Evolutionary conservation across 1,140 invertebrate species (phyloP).

Genomic region (Cylas formicarius): DNA sequence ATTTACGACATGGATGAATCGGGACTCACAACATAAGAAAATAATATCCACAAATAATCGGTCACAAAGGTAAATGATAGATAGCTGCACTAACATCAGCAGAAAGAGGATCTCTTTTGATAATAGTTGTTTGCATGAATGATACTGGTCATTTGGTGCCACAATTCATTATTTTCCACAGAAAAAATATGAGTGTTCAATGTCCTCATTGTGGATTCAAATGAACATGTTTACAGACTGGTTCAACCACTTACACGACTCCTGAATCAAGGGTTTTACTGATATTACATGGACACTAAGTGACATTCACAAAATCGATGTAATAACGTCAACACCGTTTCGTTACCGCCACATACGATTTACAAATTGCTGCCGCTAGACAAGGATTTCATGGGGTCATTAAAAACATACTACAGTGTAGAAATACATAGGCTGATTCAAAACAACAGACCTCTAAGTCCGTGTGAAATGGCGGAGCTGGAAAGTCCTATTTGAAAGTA

Average conservation of each 20-base stretch:
- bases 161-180: no score
- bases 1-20: no score
- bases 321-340: constrained; percentile 27
- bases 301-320: constrained; percentile 32
- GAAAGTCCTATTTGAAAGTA: no score
- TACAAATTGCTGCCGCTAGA: constrained; percentile 40
- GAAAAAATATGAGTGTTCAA: constrained; percentile 28
- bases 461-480: no score
- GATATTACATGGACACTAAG: constrained; percentile 32
- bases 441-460: no score
- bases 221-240: no score
- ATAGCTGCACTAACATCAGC: constrained; percentile 42
- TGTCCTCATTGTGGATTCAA: no score
- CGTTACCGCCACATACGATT: constrained; percentile 35
- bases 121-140: constrained; percentile 39
- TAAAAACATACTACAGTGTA: constrained; percentile 21
- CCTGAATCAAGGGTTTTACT: constrained; percentile 27
- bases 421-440: no score
- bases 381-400: constrained; percentile 30
- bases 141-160: constrained; percentile 41
- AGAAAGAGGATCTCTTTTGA: constrained; percentile 45
- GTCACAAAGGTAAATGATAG: constrained; percentile 40
- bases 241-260: constrained; percentile 20
- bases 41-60: no score
- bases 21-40: no score